These are phyloP conservation scores for Idaea straminata DNA, from an alignment of 2,888 invertebrate genomes.

Conservation along the genomic window DNA sequence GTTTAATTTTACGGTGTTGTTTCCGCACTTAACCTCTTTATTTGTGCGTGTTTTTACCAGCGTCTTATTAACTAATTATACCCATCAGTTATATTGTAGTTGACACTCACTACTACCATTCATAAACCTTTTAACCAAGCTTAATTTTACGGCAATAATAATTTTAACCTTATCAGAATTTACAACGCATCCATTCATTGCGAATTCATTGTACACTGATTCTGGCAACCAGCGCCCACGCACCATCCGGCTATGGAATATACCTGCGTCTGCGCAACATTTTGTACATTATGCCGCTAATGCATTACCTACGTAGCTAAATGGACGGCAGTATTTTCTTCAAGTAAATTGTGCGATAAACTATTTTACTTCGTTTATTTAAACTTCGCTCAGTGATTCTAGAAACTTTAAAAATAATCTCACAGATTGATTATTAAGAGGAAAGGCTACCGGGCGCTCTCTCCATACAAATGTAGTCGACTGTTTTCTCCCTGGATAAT, in stretches of 20 bases:
- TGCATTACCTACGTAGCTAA: slow-evolving; percentile 40
- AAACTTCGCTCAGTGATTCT: slow-evolving; percentile 2
- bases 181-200: slow-evolving; percentile 22
- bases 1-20: too few relatives aligned
- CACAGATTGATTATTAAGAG: not conserved
- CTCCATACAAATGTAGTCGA: too few relatives aligned
- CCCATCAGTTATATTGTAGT: not conserved
- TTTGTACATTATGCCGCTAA: slow-evolving; percentile 50
- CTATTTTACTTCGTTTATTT: not conserved
- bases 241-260: slow-evolving; percentile 50
- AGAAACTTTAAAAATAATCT: not conserved
- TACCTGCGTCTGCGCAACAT: slow-evolving; percentile 53
- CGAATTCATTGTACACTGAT: slow-evolving; percentile 23
- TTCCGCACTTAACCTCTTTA: too few relatives aligned
- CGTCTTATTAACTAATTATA: not conserved
- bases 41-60: not conserved
- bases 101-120: not conserved
- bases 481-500: too few relatives aligned
- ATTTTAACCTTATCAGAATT: slow-evolving; percentile 6
- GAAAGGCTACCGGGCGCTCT: too few relatives aligned
- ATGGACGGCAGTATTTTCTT: slow-evolving; percentile 34
- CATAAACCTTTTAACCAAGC: not conserved
- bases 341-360: slow-evolving; percentile 37
- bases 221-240: slow-evolving; percentile 53
- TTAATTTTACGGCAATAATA: not conserved